Percentiles rank a stretch among this genome's conserved stretches.
Conservation (phyloP, 2,888 invertebrate genomes). For the Cepaea hortensis region DNA sequence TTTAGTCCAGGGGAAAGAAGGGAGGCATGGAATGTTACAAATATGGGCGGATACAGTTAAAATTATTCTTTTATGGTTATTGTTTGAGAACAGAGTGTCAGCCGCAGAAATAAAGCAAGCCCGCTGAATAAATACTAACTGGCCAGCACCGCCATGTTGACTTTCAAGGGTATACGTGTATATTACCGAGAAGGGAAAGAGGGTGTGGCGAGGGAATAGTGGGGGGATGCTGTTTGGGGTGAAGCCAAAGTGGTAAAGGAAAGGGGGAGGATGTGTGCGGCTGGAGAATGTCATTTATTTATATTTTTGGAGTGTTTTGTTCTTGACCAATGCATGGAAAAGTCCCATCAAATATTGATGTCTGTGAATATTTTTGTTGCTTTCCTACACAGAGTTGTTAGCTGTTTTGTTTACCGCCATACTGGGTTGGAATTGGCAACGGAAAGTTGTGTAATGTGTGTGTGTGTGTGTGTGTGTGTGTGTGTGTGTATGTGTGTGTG, state of each 20-base stretch:
- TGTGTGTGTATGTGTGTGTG: too few species aligned
- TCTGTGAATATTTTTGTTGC: too few species aligned
- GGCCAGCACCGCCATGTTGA: background rate
- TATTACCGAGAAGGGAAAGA: background rate
- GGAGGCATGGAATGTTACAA: background rate
- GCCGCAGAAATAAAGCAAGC: constrained; percentile 19
- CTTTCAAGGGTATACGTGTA: constrained; percentile 8
- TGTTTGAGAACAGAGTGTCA: constrained; percentile 21
- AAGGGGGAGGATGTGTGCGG: background rate
- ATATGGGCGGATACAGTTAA: constrained; percentile 20
- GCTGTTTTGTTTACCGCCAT: too few species aligned
- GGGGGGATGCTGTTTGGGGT: background rate
- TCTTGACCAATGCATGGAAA: too few species aligned
- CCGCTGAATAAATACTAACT: constrained; percentile 28
- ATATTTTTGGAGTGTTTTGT: too few species aligned
- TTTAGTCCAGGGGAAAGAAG: background rate
- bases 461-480: too few species aligned
- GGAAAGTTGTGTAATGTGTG: too few species aligned
- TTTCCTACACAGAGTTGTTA: too few species aligned
- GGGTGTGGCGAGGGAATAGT: background rate
- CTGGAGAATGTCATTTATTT: too few species aligned
- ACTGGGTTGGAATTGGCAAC: too few species aligned
- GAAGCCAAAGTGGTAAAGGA: background rate
- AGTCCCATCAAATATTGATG: too few species aligned
- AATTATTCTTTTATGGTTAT: constrained; percentile 35